A percentile compares a stretch with the other conserved stretches of the same genome.
phyloP scores from a whole-genome alignment of 2,888 invertebrate genomes.

The Disparrhopalites patrizii region DNA sequence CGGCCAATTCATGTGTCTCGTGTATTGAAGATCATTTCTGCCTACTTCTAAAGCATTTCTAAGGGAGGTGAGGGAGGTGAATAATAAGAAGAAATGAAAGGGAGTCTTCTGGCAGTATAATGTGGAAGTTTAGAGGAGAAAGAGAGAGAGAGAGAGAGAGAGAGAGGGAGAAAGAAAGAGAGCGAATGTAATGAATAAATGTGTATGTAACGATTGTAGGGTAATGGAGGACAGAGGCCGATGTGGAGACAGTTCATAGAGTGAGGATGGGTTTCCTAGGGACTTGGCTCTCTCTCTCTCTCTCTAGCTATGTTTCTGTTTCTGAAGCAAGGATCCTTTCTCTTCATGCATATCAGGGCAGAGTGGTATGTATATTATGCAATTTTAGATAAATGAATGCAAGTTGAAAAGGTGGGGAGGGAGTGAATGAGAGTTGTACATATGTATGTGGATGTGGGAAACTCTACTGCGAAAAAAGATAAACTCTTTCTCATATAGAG shows the following conservation, averaged over 20 bases:
- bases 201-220: conserved; percentile 15
- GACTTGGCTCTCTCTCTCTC: too few species aligned
- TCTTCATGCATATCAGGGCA: background rate
- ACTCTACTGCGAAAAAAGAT: too few species aligned
- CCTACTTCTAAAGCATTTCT: too few species aligned
- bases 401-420: background rate
- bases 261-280: conserved; percentile 11
- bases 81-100: too few species aligned
- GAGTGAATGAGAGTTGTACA: background rate
- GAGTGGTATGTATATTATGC: background rate
- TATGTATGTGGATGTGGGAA: background rate
- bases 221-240: conserved; percentile 15
- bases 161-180: background rate
- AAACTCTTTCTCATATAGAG: too few species aligned
- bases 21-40: too few species aligned
- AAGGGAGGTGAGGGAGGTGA: too few species aligned
- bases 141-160: background rate
- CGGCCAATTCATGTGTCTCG: background rate
- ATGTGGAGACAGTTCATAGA: conserved; percentile 5
- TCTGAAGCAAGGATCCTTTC: too few species aligned
- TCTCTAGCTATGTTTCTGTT: too few species aligned
- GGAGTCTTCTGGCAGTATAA: too few species aligned
- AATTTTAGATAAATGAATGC: conserved; percentile 5
- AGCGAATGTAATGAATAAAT: conserved; percentile 14
- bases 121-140: too few species aligned